These are phyloP conservation scores for Meghimatium bilineatum DNA, from an alignment of 2,888 invertebrate species.

Conservation along the genomic window DNA sequence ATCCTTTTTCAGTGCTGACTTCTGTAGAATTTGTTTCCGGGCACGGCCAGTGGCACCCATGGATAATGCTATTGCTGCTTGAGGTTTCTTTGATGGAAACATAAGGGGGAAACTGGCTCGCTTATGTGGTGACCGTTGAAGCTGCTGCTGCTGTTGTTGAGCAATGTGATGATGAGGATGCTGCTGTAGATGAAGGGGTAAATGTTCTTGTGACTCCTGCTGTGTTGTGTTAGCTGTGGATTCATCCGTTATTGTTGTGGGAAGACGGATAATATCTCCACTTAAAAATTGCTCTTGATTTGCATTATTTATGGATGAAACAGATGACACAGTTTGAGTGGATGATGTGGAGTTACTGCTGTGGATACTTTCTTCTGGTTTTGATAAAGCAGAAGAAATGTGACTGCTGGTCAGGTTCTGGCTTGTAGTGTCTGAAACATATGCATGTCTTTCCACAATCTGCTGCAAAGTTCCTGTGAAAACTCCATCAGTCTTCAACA, in stretches of 20 bases:
- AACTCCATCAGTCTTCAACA: slow-evolving; percentile 29
- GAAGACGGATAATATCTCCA: not conserved
- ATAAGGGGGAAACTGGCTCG: slow-evolving; percentile 45
- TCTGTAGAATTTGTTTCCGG: slow-evolving; percentile 29
- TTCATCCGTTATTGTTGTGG: not conserved
- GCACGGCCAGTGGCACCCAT: slow-evolving; percentile 1
- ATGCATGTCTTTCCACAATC: slow-evolving; percentile 27
- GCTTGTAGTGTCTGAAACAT: slow-evolving; percentile 1
- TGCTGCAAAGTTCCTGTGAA: slow-evolving; percentile 9
- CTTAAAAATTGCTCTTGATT: not conserved
- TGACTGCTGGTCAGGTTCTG: not conserved
- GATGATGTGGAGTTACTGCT: not conserved
- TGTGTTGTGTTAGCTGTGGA: not conserved
- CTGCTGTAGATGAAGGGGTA: not conserved
- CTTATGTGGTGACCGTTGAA: slow-evolving; percentile 33
- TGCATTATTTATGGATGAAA: not conserved
- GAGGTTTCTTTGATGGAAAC: slow-evolving; percentile 25
- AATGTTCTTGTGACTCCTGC: slow-evolving; percentile 4
- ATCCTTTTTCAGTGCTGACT: not conserved
- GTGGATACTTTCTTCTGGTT: not conserved
- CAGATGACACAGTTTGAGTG: not conserved
- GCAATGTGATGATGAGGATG: not conserved
- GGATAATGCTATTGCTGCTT: not conserved
- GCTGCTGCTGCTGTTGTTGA: slow-evolving; percentile 23
- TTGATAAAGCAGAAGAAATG: not conserved